These are phyloP conservation scores for Chinchilla lanigera DNA, from an alignment of 2,113 vertebrate species.

Conservation along the genomic window DNA sequence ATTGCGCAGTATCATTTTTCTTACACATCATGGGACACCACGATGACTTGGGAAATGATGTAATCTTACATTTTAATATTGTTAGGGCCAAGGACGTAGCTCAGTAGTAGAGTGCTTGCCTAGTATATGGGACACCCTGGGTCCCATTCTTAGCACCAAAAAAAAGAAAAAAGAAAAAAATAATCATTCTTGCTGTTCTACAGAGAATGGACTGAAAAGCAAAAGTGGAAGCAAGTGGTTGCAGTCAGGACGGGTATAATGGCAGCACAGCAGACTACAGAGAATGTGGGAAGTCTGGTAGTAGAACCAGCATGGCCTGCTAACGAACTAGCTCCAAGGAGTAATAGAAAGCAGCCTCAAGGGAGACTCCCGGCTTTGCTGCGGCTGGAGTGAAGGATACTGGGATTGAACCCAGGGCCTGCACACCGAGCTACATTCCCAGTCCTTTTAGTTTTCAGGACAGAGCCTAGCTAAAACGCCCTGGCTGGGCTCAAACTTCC, in stretches of 20 bases:
- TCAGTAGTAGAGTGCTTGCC: neutral
- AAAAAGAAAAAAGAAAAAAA: neutral
- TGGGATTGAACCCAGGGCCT: neutral
- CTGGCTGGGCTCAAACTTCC: neutral
- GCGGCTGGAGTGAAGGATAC: neutral
- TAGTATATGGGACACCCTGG: neutral
- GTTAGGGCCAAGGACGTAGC: neutral
- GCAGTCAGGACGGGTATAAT: neutral
- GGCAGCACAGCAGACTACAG: neutral
- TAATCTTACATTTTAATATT: neutral
- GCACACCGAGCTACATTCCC: neutral
- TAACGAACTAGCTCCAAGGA: neutral
- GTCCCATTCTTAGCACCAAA: neutral
- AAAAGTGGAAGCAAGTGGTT: neutral
- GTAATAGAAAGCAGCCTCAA: neutral
- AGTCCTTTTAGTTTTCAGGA: neutral
- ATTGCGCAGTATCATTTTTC: neutral
- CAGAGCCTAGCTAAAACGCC: neutral
- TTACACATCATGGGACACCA: neutral
- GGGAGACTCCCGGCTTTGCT: neutral
- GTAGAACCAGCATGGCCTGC: neutral
- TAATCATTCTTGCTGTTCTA: slow-evolving; percentile 1
- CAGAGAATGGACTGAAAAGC: neutral
- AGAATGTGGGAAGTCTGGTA: neutral
- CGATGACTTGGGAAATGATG: neutral